A percentile compares a stretch with the other conserved stretches of the same genome.
These are phyloP conservation scores for Rhyacophila brunnea DNA, from an alignment of 1,140 invertebrate genomes.

Conservation along the genomic window DNA sequence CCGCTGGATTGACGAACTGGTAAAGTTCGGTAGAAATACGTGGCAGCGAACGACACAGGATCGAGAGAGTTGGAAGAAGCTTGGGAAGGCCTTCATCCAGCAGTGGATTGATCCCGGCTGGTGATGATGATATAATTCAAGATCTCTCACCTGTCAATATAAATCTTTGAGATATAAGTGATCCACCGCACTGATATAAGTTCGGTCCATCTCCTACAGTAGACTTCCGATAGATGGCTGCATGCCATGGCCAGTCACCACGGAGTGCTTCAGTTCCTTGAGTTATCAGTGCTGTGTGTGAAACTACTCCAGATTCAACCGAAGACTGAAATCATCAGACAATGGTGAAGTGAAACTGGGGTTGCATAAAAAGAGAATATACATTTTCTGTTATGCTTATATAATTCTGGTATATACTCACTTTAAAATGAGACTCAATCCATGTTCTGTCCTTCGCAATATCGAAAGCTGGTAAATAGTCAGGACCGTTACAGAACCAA, in stretches of 20 bases:
- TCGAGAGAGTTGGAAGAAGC: too few species aligned
- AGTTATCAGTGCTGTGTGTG: slow-evolving; percentile 15
- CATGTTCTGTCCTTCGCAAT: slow-evolving; percentile 2
- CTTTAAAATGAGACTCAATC: slow-evolving; percentile 30
- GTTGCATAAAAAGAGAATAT: too few species aligned
- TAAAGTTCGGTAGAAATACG: too few species aligned
- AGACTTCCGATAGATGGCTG: slow-evolving; percentile 8
- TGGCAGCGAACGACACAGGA: too few species aligned
- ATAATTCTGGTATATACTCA: too few species aligned
- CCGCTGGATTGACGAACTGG: too few species aligned
- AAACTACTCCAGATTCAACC: slow-evolving; percentile 4
- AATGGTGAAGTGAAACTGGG: too few species aligned
- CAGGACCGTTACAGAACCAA: slow-evolving; percentile 3
- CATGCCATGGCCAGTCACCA: slow-evolving; percentile 32
- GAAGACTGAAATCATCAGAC: slow-evolving; percentile 2
- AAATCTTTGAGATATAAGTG: slow-evolving; percentile 7
- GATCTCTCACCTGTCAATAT: slow-evolving; percentile 25
- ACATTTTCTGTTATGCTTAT: too few species aligned
- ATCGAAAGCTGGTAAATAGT: not conserved
- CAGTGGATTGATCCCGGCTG: too few species aligned
- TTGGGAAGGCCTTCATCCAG: too few species aligned
- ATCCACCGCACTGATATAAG: slow-evolving; percentile 21
- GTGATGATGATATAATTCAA: too few species aligned
- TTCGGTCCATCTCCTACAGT: not conserved
- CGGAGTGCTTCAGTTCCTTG: slow-evolving; percentile 6